phyloP scores from a whole-genome alignment of 2,797 vertebrate genomes.

The Holocentrus rufus region DNA sequence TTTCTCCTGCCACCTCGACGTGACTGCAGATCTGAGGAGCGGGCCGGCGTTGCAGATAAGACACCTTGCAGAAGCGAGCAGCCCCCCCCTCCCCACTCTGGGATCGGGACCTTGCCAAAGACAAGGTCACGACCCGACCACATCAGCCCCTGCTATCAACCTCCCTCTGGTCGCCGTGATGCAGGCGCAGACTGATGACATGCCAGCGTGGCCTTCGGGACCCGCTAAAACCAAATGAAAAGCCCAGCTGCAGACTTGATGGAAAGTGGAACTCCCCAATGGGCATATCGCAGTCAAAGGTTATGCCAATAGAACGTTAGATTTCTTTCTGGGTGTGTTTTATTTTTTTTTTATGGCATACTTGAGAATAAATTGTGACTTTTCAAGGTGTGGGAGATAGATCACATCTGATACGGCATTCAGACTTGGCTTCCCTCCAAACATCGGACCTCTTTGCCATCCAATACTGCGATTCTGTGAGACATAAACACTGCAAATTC shows the following conservation, averaged over 20 bases:
- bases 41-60: conserved; percentile 61
- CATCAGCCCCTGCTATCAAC: background rate
- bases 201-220: conserved; percentile 43
- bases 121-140: conserved; percentile 69
- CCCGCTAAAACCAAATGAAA: conserved; percentile 25
- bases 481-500: conserved; percentile 49
- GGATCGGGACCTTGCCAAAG: conserved; percentile 57
- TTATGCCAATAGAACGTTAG: conserved; percentile 57
- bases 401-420: conserved; percentile 48
- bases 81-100: conserved; percentile 27
- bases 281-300: conserved; percentile 55
- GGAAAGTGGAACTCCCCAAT: conserved; percentile 34
- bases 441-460: conserved; percentile 28
- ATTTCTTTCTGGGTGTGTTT: conserved; percentile 41
- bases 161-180: conserved; percentile 28
- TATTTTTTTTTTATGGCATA: conserved; percentile 34
- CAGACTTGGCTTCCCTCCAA: conserved; percentile 57
- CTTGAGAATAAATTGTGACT: conserved; percentile 50
- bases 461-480: conserved; percentile 28
- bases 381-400: conserved; percentile 47
- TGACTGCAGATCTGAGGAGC: conserved; percentile 50
- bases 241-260: conserved; percentile 48
- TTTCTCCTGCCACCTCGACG: conserved; percentile 48
- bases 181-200: conserved; percentile 40
- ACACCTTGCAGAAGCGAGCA: conserved; percentile 38